Percentiles rank a stretch among this genome's conserved stretches.
These are phyloP conservation scores for Cheirogaleus medius DNA, from an alignment of 2,113 vertebrate genomes.

Conservation along the genomic window DNA sequence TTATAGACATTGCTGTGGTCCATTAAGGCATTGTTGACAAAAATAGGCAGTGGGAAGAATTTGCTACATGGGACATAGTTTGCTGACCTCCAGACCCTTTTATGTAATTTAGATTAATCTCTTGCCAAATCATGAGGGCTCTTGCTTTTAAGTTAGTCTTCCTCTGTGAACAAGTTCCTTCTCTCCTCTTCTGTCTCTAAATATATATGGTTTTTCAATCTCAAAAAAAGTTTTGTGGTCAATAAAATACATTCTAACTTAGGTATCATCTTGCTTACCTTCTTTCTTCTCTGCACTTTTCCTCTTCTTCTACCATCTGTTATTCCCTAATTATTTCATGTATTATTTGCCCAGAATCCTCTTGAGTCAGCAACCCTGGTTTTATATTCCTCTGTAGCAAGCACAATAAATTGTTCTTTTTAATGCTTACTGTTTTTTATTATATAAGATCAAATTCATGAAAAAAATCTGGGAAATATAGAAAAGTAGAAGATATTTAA, in stretches of 20 bases:
- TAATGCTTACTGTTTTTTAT: neutral
- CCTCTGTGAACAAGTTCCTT: neutral
- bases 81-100: neutral
- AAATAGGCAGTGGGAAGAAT: neutral
- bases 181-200: neutral
- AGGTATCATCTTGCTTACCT: neutral
- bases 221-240: neutral
- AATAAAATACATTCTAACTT: neutral
- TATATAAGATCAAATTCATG: neutral
- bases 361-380: neutral
- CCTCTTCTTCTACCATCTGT: neutral
- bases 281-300: neutral
- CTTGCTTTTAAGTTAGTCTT: neutral
- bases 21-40: neutral
- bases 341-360: neutral
- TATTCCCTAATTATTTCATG: neutral
- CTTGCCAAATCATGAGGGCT: neutral
- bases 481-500: neutral
- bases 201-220: neutral
- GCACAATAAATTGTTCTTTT: neutral
- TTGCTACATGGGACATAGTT: neutral
- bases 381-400: neutral
- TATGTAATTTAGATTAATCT: neutral
- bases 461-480: neutral
- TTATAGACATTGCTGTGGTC: neutral